These are phyloP conservation scores for Anabacerthia variegaticeps DNA, from an alignment of 2,797 vertebrate species.

Conservation along the genomic window DNA sequence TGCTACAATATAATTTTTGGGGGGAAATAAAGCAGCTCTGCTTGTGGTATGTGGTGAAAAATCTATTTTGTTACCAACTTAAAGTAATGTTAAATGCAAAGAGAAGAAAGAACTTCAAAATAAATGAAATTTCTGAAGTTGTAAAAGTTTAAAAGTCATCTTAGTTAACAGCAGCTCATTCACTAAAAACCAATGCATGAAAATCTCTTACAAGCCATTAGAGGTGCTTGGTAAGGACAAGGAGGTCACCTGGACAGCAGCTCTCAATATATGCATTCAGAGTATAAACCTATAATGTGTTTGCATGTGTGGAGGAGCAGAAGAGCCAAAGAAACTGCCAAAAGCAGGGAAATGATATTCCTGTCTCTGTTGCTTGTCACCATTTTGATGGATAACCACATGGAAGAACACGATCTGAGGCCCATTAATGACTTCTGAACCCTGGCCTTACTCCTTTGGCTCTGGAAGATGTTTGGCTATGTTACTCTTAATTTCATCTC, in stretches of 20 bases:
- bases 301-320: neutral
- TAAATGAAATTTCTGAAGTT: neutral
- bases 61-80: neutral
- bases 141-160: neutral
- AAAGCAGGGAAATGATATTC: neutral
- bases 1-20: neutral
- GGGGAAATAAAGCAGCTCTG: neutral
- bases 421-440: neutral
- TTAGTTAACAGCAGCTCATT: neutral
- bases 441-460: neutral
- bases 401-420: neutral
- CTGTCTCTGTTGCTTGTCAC: rapidly evolving
- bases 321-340: neutral
- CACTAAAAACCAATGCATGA: rapidly evolving
- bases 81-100: neutral
- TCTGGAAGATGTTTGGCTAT: neutral
- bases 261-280: neutral
- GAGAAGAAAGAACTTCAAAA: neutral
- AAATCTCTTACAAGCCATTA: neutral
- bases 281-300: neutral
- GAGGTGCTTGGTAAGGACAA: neutral
- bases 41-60: neutral
- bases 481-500: neutral
- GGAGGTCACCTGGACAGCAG: neutral
- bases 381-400: neutral